Base-by-base conservation (phyloP, 1,140 invertebrate genomes). In the Sesamia nonagrioides region DNA sequence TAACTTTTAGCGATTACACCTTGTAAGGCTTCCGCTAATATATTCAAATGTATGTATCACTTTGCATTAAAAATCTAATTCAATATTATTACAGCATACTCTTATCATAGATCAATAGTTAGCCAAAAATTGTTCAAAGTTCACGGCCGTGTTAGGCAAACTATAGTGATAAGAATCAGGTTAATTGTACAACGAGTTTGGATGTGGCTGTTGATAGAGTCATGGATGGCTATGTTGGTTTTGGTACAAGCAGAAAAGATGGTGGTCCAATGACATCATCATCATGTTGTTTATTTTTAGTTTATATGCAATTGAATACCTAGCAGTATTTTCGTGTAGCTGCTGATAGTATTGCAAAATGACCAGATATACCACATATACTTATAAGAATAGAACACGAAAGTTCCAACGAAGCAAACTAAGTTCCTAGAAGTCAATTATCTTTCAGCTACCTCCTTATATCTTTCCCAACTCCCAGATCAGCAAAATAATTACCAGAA, bases 91-190 rank as follows among this genome's bases (percentile, higher is more conserved):
- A 75, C 27, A 58, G 71, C 45, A 52, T 71, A 69, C 42, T 18
- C 48, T 71, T 58, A 73, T 73, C 71, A 17, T 69, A 42, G 71
- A 73, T 73, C 71, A 18, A 42, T 73, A 35, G 52, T 58, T 73
- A 58, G 52, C 71, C 50, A 73, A 73, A 68, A 69, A 73, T 42
- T 58, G 71, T 73, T 56, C 58, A 75, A 75, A 75, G 73, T 75
- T 75, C 73, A 75, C 52, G 73, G 73, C 45, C 56, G 13, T 18
- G 69, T 56, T 72, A 15, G 18, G 50, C 56, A 72, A n/a, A 54
- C 69, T 18, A 61, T 40, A 40, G 6, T 61, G 73, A 75, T 50
- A 58, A 61, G 9, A 13, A 75, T 75, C 73, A 50, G 42, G 56
- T 61, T 75, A 75, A 75, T 75, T 58, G 54, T 58, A 73, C 27